phyloP scores from a whole-genome alignment of 2,113 vertebrate genomes.

The Syngnathus scovelli region DNA sequence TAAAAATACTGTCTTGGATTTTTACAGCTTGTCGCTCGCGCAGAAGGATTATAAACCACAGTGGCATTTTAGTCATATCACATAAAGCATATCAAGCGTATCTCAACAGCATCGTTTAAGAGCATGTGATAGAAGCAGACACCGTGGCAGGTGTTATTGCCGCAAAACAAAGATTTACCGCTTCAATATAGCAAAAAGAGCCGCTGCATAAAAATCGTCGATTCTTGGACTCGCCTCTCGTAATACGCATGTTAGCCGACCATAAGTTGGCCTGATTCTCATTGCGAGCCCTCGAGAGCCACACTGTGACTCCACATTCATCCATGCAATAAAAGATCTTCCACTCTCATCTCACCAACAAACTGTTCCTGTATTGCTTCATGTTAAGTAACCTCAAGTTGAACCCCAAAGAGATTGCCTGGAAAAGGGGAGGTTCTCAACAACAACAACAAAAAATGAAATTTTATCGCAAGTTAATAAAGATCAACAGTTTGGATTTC shows the following conservation, averaged over 20 bases:
- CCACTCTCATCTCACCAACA: background rate
- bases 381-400: background rate
- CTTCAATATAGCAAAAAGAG: constrained; percentile 19
- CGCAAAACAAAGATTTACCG: constrained; percentile 30
- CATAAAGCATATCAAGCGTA: constrained; percentile 11
- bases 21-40: constrained; percentile 8
- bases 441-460: background rate
- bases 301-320: constrained; percentile 19
- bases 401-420: background rate
- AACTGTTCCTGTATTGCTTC: constrained; percentile 1
- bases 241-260: constrained; percentile 31
- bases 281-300: constrained; percentile 7
- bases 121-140: constrained; percentile 18
- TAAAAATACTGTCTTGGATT: background rate
- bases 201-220: constrained; percentile 29
- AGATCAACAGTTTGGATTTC: background rate
- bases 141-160: constrained; percentile 12
- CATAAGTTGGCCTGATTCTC: constrained; percentile 23
- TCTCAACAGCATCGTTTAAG: background rate
- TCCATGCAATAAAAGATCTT: constrained; percentile 8
- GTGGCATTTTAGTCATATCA: constrained; percentile 21
- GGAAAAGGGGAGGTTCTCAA: background rate
- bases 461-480: background rate
- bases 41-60: constrained; percentile 24
- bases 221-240: constrained; percentile 11